A percentile compares a stretch with the other conserved stretches of the same genome.
phyloP scores from a whole-genome alignment of 2,797 vertebrate genomes.

The Garrulus glandarius region DNA sequence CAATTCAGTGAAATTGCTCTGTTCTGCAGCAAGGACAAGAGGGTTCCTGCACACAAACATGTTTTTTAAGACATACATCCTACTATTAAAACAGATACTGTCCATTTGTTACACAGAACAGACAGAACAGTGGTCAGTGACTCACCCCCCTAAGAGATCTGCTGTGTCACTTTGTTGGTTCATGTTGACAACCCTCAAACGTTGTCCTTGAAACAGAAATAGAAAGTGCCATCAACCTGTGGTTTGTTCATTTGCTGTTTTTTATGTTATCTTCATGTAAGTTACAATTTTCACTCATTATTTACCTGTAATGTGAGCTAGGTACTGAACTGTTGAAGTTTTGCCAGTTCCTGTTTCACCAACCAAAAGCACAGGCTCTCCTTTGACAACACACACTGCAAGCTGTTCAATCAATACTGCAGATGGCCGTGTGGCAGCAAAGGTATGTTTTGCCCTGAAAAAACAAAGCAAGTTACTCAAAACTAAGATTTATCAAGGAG shows the following conservation, averaged over 20 bases:
- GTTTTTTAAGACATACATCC: not conserved
- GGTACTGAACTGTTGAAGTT: slow-evolving; percentile 92
- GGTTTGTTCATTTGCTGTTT: not conserved
- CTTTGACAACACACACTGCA: slow-evolving; percentile 87
- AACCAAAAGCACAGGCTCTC: slow-evolving; percentile 90
- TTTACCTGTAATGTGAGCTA: slow-evolving; percentile 89
- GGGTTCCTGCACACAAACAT: not conserved
- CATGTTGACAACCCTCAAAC: slow-evolving; percentile 92
- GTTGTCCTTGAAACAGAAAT: slow-evolving; percentile 80
- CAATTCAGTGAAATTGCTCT: not conserved
- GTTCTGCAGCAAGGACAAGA: not conserved
- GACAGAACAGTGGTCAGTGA: not conserved
- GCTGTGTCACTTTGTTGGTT: slow-evolving; percentile 97
- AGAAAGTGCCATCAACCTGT: not conserved
- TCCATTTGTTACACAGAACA: not conserved
- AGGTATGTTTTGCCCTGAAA: slow-evolving; percentile 82
- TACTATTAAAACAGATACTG: not conserved
- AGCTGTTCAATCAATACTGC: slow-evolving; percentile 91
- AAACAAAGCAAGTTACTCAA: not conserved
- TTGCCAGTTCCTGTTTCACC: slow-evolving; percentile 97
- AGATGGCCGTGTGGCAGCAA: slow-evolving; percentile 89
- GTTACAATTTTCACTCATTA: not conserved
- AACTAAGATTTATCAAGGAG: not conserved
- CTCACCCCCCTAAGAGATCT: slow-evolving; percentile 95
- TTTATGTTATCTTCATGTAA: not conserved